Conservation (phyloP, 1,140 invertebrate genomes). For the Drosophila persimilis region DNA sequence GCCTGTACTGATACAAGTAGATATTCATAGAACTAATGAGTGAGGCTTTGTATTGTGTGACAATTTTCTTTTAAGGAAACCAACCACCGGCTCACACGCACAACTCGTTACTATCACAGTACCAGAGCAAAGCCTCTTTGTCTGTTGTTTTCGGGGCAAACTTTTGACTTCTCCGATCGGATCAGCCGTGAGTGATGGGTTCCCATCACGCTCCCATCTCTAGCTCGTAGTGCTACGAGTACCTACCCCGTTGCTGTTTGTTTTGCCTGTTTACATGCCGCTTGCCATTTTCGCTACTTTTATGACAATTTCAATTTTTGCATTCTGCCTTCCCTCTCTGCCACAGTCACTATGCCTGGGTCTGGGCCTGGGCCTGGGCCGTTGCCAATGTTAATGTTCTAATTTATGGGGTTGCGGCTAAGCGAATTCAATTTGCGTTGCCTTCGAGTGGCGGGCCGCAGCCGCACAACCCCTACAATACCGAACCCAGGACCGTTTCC, state of each 20-base stretch:
- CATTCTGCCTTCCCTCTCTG: conserved; percentile 8
- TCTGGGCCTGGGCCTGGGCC: background rate
- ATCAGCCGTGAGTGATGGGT: no score
- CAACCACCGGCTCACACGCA: no score
- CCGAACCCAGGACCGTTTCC: conserved; percentile 2
- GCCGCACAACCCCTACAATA: conserved; percentile 20
- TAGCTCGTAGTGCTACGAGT: conserved; percentile 11
- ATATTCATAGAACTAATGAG: no score
- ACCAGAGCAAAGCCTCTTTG: no score
- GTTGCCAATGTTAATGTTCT: conserved; percentile 61
- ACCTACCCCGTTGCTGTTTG: conserved; percentile 57
- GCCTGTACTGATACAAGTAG: no score
- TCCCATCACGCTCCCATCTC: conserved; percentile 19
- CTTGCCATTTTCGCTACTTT: conserved; percentile 72
- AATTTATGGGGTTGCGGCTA: conserved; percentile 80
- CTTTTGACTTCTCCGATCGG: no score
- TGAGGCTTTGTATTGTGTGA: no score
- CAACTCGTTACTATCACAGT: no score
- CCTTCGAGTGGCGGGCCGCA: conserved; percentile 37
- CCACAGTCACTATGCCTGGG: background rate
- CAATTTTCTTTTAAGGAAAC: no score
- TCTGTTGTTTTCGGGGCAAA: no score
- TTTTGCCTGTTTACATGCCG: conserved; percentile 72
- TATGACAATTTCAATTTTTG: conserved; percentile 64
- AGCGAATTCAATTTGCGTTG: conserved; percentile 75